These are phyloP conservation scores for Kryptopterus vitreolus DNA, from an alignment of 2,797 vertebrate genomes.

Conservation along the genomic window DNA sequence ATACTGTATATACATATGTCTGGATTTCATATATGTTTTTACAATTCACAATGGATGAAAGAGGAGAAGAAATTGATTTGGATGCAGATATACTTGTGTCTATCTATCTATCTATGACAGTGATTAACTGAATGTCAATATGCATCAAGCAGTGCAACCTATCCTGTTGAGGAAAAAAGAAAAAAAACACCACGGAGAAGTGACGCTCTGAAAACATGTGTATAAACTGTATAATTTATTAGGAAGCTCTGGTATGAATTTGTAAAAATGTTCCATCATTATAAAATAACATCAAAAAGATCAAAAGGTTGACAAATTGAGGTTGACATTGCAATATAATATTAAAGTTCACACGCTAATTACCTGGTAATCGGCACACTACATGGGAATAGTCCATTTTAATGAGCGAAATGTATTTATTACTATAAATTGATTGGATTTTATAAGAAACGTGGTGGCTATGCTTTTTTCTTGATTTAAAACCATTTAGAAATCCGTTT, in stretches of 20 bases:
- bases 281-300: not conserved
- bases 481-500: not conserved
- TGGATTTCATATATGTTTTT: no score
- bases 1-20: no score
- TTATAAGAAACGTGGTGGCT: not conserved
- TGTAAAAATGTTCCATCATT: not conserved
- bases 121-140: not conserved
- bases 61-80: no score
- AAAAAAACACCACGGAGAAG: not conserved
- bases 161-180: not conserved
- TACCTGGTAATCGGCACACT: not conserved
- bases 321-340: not conserved
- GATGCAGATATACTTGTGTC: not conserved
- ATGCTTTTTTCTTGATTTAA: not conserved
- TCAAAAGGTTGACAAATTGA: not conserved
- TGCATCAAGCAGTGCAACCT: not conserved
- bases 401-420: not conserved
- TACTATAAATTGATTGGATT: not conserved
- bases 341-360: not conserved
- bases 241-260: not conserved
- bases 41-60: no score
- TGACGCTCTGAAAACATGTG: not conserved
- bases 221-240: not conserved
- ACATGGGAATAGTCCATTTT: not conserved
- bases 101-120: not conserved